Conservation (phyloP, 2,113 vertebrate species). For the Lichenostomus cassidix region DNA sequence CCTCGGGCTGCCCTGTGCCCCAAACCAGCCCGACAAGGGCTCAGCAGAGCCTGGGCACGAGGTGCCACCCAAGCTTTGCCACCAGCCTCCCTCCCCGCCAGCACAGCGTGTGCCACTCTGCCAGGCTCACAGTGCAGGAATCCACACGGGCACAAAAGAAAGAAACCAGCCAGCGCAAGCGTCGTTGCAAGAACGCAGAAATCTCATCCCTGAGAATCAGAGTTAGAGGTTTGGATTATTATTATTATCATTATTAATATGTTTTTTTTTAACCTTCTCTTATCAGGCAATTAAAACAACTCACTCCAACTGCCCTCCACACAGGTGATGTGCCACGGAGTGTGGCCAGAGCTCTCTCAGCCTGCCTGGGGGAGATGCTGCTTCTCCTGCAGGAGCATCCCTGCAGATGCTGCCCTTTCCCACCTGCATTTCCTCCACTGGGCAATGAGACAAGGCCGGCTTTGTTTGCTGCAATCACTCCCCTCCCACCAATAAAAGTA, state of each 20-base stretch:
- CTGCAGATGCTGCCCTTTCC: constrained; percentile 29
- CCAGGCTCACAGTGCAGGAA: constrained; percentile 34
- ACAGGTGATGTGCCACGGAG: background rate
- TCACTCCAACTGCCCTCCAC: constrained; percentile 44
- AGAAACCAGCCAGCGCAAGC: background rate
- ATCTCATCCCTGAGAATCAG: constrained; percentile 74
- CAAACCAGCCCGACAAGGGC: background rate
- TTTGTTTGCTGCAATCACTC: background rate
- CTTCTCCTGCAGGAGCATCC: constrained; percentile 24
- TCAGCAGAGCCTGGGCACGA: rapidly evolving
- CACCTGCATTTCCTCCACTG: constrained; percentile 53
- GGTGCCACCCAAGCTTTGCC: background rate
- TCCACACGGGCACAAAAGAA: background rate
- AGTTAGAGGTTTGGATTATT: constrained; percentile 57
- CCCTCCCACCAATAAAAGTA: background rate
- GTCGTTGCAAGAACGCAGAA: background rate
- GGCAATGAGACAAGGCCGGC: background rate
- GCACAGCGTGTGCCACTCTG: background rate
- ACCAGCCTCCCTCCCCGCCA: background rate
- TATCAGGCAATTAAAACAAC: constrained; percentile 49
- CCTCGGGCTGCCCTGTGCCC: background rate
- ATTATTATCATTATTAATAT: background rate
- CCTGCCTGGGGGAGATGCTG: background rate
- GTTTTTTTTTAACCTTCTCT: background rate
- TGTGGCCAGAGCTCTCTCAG: constrained; percentile 12